phyloP scores from a whole-genome alignment of 2,113 vertebrate genomes.

The Tiliqua scincoides region DNA sequence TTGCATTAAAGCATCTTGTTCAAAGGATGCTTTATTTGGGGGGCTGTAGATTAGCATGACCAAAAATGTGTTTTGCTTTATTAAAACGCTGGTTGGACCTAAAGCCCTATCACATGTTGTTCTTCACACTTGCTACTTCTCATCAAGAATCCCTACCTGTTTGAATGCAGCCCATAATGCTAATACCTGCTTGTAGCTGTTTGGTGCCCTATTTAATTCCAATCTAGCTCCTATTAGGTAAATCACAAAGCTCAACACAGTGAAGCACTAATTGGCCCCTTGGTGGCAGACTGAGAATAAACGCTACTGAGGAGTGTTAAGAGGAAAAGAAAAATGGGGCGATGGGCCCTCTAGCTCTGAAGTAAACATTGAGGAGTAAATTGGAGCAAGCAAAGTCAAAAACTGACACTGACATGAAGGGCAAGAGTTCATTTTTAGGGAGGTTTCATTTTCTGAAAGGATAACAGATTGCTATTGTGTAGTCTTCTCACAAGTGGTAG shows the following conservation, averaged over 20 bases:
- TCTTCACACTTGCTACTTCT: not conserved
- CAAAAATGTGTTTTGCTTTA: not conserved
- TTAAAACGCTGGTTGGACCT: not conserved
- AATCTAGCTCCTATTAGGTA: constrained; percentile 33
- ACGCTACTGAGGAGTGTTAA: constrained; percentile 51
- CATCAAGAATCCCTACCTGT: constrained; percentile 41
- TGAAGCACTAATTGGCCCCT: constrained; percentile 59
- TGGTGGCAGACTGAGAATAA: constrained; percentile 64
- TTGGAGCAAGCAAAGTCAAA: constrained; percentile 1
- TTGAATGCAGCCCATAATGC: constrained; percentile 39
- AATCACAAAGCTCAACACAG: constrained; percentile 59
- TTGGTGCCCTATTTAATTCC: constrained; percentile 54
- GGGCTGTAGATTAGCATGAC: not conserved
- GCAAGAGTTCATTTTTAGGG: constrained; percentile 43
- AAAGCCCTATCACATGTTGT: not conserved
- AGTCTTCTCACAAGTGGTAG: constrained; percentile 66
- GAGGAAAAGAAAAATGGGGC: constrained; percentile 45
- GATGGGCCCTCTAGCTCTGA: constrained; percentile 4
- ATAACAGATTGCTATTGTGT: constrained; percentile 64
- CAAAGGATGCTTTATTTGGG: not conserved
- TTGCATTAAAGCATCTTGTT: not conserved
- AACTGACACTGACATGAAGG: constrained; percentile 27
- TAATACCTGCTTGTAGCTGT: constrained; percentile 10
- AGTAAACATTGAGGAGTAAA: constrained; percentile 29
- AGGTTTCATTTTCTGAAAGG: constrained; percentile 20